Evolutionary conservation across 1,140 invertebrate species (phyloP).

Genomic region (Caenorhabditis latens): DNA sequence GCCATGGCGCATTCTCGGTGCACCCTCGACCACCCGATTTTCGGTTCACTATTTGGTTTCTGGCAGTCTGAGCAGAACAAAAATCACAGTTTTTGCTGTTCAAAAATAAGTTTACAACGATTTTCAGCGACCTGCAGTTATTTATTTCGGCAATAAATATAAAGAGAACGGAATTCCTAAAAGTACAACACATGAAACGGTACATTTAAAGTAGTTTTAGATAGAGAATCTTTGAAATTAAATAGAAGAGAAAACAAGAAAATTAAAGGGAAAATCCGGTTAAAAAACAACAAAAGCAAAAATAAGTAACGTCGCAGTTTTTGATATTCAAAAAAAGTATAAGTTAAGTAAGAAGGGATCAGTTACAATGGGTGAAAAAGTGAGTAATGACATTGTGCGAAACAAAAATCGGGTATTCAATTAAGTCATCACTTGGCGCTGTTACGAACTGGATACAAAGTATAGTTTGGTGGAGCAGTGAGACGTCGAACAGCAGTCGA

Average conservation of each 20-base stretch:
- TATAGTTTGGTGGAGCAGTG: background rate
- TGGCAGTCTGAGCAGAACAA: too few species aligned
- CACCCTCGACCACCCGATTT: too few species aligned
- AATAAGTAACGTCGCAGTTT: too few species aligned
- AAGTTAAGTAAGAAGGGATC: conserved; percentile 1
- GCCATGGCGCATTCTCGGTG: too few species aligned
- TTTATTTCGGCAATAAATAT: background rate
- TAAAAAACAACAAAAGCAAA: too few species aligned
- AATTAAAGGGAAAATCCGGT: too few species aligned
- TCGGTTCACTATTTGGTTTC: too few species aligned
- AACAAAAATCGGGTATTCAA: background rate
- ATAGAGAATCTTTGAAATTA: background rate
- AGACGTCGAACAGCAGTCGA: background rate
- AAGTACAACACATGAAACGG: background rate
- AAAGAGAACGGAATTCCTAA: background rate
- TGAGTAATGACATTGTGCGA: conserved; percentile 15
- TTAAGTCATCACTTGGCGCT: background rate
- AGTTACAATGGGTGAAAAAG: background rate
- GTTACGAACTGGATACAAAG: background rate
- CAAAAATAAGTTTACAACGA: too few species aligned
- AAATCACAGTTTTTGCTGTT: too few species aligned
- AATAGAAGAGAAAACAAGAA: background rate
- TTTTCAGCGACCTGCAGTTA: background rate
- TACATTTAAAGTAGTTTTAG: background rate
- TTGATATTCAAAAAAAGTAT: background rate